These are phyloP conservation scores for Diploscapter pachys DNA, from an alignment of 1,140 invertebrate species.

Conservation along the genomic window DNA sequence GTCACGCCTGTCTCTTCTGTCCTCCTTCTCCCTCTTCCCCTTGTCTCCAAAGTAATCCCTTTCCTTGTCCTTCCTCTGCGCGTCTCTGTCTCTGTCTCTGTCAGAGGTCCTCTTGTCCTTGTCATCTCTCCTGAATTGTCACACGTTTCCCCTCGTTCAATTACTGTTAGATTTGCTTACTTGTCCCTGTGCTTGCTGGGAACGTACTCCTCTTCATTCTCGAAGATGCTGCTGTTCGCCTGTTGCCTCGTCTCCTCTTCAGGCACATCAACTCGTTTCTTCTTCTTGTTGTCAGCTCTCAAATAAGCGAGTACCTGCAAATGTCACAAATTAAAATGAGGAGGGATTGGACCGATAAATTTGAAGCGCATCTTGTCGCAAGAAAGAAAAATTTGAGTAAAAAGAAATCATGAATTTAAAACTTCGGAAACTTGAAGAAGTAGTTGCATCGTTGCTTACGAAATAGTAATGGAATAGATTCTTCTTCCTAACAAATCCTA, in stretches of 20 bases:
- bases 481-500: no score
- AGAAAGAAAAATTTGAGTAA: background rate
- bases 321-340: background rate
- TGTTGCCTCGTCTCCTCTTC: constrained; percentile 19
- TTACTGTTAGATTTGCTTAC: constrained; percentile 27
- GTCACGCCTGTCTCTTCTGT: no score
- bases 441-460: no score
- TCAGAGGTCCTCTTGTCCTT: constrained; percentile 19
- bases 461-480: no score
- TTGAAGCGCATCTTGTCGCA: background rate
- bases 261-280: constrained; percentile 40
- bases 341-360: background rate
- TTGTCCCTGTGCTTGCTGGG: constrained; percentile 60
- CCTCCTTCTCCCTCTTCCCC: background rate
- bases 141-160: constrained; percentile 43
- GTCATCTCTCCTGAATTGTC: constrained; percentile 23
- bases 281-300: constrained; percentile 62
- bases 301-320: constrained; percentile 88
- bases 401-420: constrained; percentile 66
- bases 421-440: constrained; percentile 72
- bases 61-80: constrained; percentile 50
- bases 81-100: constrained; percentile 22
- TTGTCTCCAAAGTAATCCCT: constrained; percentile 13
- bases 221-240: constrained; percentile 72
- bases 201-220: constrained; percentile 86